Conservation (phyloP, 2,888 invertebrate genomes). For the Eupithecia vulgata region DNA sequence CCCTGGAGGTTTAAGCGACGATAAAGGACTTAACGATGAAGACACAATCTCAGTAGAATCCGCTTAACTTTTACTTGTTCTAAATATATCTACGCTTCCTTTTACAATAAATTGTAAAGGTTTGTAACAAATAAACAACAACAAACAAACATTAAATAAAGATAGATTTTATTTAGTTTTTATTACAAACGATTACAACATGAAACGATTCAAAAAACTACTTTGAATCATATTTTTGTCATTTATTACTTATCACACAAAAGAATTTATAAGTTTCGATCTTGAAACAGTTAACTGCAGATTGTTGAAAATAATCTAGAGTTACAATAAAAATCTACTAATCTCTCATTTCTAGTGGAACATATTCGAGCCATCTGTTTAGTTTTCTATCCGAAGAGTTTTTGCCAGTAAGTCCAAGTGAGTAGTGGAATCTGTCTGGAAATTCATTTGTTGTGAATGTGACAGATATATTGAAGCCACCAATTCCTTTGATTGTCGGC, state of each 20-base stretch:
- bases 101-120: background rate
- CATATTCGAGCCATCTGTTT: constrained; percentile 1
- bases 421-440: constrained; percentile 63
- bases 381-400: constrained; percentile 55
- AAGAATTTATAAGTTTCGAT: background rate
- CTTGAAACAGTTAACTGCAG: background rate
- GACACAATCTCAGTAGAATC: constrained; percentile 78
- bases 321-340: background rate
- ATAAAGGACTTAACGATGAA: constrained; percentile 70
- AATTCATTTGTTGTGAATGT: constrained; percentile 64
- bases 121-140: background rate
- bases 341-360: constrained; percentile 7
- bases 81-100: background rate
- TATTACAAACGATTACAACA: background rate
- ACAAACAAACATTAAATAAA: background rate
- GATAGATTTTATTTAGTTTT: background rate
- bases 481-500: constrained; percentile 63
- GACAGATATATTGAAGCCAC: constrained; percentile 68
- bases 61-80: constrained; percentile 52
- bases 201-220: too few relatives aligned
- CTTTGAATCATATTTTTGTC: background rate
- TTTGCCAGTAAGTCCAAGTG: constrained; percentile 62
- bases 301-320: background rate
- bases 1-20: constrained; percentile 57
- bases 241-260: background rate